phyloP scores from a whole-genome alignment of 2,888 invertebrate genomes.

The Prionchulus punctatus region DNA sequence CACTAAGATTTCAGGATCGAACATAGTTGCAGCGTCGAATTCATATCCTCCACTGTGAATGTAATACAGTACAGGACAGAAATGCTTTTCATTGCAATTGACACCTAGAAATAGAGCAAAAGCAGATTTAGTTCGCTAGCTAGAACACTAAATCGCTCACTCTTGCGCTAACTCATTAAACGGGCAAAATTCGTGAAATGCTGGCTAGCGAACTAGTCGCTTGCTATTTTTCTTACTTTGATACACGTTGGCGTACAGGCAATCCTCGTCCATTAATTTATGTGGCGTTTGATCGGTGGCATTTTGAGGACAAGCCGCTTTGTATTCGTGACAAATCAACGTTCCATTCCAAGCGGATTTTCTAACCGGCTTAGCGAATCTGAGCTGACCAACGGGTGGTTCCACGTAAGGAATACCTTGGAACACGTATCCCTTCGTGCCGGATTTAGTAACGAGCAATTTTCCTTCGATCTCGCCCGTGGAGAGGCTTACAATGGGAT shows the following conservation, averaged over 20 bases:
- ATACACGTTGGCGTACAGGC: slow-evolving; percentile 9
- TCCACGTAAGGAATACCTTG: slow-evolving; percentile 8
- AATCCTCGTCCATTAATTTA: slow-evolving; percentile 9
- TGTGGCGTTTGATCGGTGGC: background rate
- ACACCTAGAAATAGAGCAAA: no score
- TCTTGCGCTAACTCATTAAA: no score
- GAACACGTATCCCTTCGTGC: background rate
- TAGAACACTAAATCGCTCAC: no score
- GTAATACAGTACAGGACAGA: slow-evolving; percentile 11
- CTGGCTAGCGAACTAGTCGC: background rate
- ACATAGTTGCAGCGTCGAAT: slow-evolving; percentile 12
- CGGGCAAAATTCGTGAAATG: background rate
- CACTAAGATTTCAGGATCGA: slow-evolving; percentile 5
- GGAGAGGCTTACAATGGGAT: background rate
- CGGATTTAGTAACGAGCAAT: background rate
- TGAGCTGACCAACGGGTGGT: slow-evolving; percentile 3
- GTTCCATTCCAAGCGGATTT: background rate
- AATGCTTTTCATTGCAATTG: background rate
- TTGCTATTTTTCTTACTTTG: no score
- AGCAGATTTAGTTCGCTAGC: no score
- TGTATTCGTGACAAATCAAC: background rate
- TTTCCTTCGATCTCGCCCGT: background rate
- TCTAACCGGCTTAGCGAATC: slow-evolving; percentile 1
- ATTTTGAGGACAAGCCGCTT: slow-evolving; percentile 7
- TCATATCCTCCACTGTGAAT: slow-evolving; percentile 12